phyloP scores from a whole-genome alignment of 2,113 vertebrate species.

The Chinchilla lanigera region DNA sequence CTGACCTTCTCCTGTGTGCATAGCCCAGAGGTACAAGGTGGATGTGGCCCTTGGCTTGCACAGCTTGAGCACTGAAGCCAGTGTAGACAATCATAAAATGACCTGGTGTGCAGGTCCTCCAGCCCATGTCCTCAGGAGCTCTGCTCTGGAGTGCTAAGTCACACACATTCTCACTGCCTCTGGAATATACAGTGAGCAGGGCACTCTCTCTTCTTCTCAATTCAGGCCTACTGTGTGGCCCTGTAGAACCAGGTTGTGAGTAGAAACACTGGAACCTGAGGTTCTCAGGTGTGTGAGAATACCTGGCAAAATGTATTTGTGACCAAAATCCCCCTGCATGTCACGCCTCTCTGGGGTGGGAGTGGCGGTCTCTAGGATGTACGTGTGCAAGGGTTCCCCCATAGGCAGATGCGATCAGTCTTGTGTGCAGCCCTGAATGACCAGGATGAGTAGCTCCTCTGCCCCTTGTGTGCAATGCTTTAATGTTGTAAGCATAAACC shows the following conservation, averaged over 20 bases:
- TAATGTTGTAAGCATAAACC: too few relatives aligned
- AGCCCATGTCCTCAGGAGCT: background rate
- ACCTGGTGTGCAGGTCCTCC: background rate
- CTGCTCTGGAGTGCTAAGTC: background rate
- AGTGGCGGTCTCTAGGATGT: background rate
- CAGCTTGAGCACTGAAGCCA: background rate
- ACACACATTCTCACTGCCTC: too few relatives aligned
- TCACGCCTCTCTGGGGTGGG: background rate
- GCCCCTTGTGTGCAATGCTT: too few relatives aligned
- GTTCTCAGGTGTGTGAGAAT: background rate
- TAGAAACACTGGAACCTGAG: background rate
- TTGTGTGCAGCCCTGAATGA: background rate
- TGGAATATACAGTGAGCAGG: background rate
- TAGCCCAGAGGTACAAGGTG: background rate
- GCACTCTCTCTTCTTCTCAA: background rate
- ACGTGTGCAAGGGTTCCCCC: too few relatives aligned
- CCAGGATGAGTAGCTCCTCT: too few relatives aligned
- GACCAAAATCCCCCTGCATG: background rate
- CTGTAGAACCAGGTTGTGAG: background rate
- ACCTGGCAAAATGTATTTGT: background rate
- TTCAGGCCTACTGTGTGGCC: background rate
- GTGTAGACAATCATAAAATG: background rate
- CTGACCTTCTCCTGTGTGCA: background rate
- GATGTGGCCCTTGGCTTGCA: background rate
- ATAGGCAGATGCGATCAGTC: rapidly evolving